Evolutionary conservation across 2,888 invertebrate species (phyloP), one percentile per base, ranked within the genome.

Genomic region (Spisula subtruncata): DNA sequence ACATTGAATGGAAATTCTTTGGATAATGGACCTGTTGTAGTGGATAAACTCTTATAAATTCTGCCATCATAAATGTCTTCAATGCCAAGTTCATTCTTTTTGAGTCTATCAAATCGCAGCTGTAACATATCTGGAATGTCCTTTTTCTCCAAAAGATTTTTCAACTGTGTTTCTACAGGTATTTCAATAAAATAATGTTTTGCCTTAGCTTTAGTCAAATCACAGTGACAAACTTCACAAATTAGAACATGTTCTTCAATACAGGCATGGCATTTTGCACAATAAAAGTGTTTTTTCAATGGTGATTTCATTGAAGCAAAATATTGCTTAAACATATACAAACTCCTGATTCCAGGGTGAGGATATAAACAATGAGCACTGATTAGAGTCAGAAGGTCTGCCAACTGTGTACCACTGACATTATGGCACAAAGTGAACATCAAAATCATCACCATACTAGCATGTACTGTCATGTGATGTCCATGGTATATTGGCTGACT

Each of bases 291-390:
- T 10, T 51, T 51, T 0, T 12, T 29, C 14, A 81, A 14, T n/a
- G 81, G 46, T 51, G 81, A 48, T 25, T 51, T 81, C 25, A 81
- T n/a, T 51, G n/a, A 29, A 16, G 51, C 51, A 51, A 81, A 81
- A 5, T 32, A 71, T 1, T 48, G 20, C 29, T 25, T 81, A 18
- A 81, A 81, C 8, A n/a, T 81, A 6, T 81, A 2, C 16, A 81
- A 5, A 51, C 25, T 51, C n/a, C 20, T 25, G 12, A 25, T 20
- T 16, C 20, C 14, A 6, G 29, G 29, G 8, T 25, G 12, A 51
- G 29, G n/a, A 14, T n/a, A n/a, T 10, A 71, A 16, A 71, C 71
- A 71, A 71, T 71, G 71, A 29, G 16, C 32, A 32, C 14, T 32
- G 10, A 71, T 71, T 12, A 71, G 32, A 6, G 16, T 32, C 6